Evolutionary conservation across 2,113 vertebrate genomes (phyloP).

Genomic region (Phalacrocorax brasilianus): DNA sequence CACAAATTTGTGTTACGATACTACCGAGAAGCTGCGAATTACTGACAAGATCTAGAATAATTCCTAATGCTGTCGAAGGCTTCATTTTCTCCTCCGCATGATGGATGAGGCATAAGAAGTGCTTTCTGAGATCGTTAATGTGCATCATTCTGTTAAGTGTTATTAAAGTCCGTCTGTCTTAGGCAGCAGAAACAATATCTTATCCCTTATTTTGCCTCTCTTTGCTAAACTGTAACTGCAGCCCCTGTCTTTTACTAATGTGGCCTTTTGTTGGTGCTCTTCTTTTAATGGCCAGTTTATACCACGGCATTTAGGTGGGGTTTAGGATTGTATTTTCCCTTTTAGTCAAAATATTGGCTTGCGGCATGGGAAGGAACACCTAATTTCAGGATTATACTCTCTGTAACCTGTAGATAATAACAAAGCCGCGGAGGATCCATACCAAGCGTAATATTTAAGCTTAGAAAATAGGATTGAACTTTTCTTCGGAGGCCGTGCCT

Average conservation of each 20-base stretch:
- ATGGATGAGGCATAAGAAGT: constrained; percentile 81
- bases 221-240: constrained; percentile 21
- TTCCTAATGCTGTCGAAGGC: constrained; percentile 82
- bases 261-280: constrained; percentile 20
- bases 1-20: constrained; percentile 78
- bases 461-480: neutral
- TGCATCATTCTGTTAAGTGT: constrained; percentile 81
- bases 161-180: constrained; percentile 83
- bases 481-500: neutral
- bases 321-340: constrained; percentile 5
- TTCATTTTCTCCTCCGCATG: constrained; percentile 79
- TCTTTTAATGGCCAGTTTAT: neutral
- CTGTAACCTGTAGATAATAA: neutral
- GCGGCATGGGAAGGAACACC: neutral
- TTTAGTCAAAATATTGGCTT: neutral
- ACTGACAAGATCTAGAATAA: constrained; percentile 85
- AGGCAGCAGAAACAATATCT: constrained; percentile 72
- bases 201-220: constrained; percentile 62
- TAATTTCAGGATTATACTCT: neutral
- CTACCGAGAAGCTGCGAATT: constrained; percentile 77
- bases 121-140: constrained; percentile 82
- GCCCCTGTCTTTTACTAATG: neutral
- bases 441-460: neutral
- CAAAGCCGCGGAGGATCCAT: neutral
- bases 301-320: neutral